A percentile compares a stretch with the other conserved stretches of the same genome.
Evolutionary conservation across 2,888 invertebrate species (phyloP).

Genomic region (Trichogramma dendrolimi): DNA sequence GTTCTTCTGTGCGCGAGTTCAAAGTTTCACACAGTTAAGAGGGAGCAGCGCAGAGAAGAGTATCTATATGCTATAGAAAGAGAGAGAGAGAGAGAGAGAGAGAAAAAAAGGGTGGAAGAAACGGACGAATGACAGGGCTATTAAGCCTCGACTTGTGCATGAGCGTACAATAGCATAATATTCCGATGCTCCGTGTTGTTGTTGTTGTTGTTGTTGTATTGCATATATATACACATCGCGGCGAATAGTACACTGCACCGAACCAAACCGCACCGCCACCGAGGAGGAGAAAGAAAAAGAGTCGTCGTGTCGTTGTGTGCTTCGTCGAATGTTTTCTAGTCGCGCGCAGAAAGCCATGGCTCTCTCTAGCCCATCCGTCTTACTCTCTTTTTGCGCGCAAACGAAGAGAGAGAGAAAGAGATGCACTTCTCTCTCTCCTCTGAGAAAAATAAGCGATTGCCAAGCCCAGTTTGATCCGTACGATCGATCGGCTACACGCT

Average conservation of each 20-base stretch:
- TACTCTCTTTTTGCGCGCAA: conserved; percentile 19
- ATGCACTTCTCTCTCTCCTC: not conserved
- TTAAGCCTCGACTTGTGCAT: conserved; percentile 14
- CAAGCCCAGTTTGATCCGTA: conserved; percentile 19
- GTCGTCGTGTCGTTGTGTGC: conserved; percentile 22
- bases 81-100: not conserved
- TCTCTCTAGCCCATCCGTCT: conserved; percentile 18
- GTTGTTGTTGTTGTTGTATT: no score
- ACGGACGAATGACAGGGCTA: conserved; percentile 11
- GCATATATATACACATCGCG: no score
- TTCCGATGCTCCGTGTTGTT: not conserved
- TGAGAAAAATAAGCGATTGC: conserved; percentile 38
- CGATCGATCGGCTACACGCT: conserved; percentile 42
- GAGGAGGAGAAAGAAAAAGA: conserved; percentile 7
- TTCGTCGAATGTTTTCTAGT: conserved; percentile 8
- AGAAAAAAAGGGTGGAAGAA: conserved; percentile 9
- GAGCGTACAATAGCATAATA: conserved; percentile 19
- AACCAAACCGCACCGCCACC: no score
- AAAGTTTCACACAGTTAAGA: conserved; percentile 14
- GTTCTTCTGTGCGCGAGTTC: conserved; percentile 6
- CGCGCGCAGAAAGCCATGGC: conserved; percentile 3
- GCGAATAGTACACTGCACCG: no score
- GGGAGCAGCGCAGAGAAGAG: not conserved
- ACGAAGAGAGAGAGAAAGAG: conserved; percentile 8
- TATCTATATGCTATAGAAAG: not conserved